Evolutionary conservation across 2,113 vertebrate species (phyloP).

Genomic region (Isichthys henryi): DNA sequence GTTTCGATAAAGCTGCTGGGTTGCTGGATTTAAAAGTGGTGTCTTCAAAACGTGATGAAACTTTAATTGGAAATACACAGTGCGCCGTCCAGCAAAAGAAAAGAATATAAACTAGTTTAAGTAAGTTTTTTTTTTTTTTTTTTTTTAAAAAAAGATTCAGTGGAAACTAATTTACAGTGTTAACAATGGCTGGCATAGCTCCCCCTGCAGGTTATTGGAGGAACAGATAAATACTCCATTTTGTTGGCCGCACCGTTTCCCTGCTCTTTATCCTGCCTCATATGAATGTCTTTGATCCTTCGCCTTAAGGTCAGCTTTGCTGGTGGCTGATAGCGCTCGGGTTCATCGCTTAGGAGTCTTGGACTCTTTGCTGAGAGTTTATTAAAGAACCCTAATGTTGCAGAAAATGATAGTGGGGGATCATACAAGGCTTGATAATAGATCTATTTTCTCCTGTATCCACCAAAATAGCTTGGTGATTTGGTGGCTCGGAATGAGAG

Average conservation of each 20-base stretch:
- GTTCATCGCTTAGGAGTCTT: background rate
- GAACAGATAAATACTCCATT: slow-evolving; percentile 7
- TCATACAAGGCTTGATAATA: slow-evolving; percentile 9
- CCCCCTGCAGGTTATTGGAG: slow-evolving; percentile 8
- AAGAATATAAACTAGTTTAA: background rate
- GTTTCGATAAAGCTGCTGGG: background rate
- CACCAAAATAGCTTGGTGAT: slow-evolving; percentile 14
- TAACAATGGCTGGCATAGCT: background rate
- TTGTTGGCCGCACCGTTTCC: slow-evolving; percentile 5
- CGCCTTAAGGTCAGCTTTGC: slow-evolving; percentile 27
- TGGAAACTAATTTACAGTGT: background rate
- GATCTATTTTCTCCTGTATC: background rate
- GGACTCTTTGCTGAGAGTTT: slow-evolving; percentile 5
- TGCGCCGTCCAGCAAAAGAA: background rate
- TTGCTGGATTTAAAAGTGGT: background rate
- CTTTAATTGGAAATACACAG: background rate
- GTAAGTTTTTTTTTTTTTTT: too few relatives aligned
- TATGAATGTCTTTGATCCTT: slow-evolving; percentile 20
- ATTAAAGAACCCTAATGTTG: slow-evolving; percentile 9
- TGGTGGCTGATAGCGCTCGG: slow-evolving; percentile 1
- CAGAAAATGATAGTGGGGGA: background rate
- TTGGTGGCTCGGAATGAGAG: background rate
- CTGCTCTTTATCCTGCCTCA: slow-evolving; percentile 4
- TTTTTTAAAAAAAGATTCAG: background rate
- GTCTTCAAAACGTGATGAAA: background rate